Evolutionary conservation across 2,797 vertebrate species (phyloP).

Genomic region (Austrolebias charrua): DNA sequence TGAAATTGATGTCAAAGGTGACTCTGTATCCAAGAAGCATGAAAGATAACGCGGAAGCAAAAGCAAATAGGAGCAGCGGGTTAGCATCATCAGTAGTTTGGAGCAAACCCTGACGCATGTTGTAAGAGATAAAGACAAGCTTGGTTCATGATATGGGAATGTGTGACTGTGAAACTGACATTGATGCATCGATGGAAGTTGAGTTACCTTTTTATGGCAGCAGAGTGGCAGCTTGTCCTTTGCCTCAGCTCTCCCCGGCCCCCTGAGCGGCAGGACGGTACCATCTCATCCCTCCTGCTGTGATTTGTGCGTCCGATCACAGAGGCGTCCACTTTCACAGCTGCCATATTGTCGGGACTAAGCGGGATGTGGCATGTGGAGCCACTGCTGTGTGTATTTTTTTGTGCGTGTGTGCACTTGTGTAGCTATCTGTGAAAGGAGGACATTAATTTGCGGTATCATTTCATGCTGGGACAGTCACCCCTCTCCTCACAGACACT

Average conservation of each 20-base stretch:
- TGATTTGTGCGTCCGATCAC: slow-evolving; percentile 78
- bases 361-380: slow-evolving; percentile 67
- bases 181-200: slow-evolving; percentile 44
- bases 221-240: slow-evolving; percentile 73
- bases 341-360: slow-evolving; percentile 68
- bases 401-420: slow-evolving; percentile 42
- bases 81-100: slow-evolving; percentile 25
- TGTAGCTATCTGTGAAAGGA: slow-evolving; percentile 69
- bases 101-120: slow-evolving; percentile 15
- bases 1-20: slow-evolving; percentile 73
- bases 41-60: slow-evolving; percentile 55
- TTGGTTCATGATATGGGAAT: slow-evolving; percentile 20
- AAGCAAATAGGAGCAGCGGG: slow-evolving; percentile 42
- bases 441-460: slow-evolving; percentile 82
- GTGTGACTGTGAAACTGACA: slow-evolving; percentile 33
- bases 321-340: slow-evolving; percentile 75
- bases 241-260: slow-evolving; percentile 36
- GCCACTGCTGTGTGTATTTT: slow-evolving; percentile 53
- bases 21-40: slow-evolving; percentile 40
- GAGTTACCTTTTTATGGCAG: slow-evolving; percentile 33
- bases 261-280: slow-evolving; percentile 38
- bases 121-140: slow-evolving; percentile 31
- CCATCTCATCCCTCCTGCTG: slow-evolving; percentile 59
- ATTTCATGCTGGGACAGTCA: slow-evolving; percentile 72
- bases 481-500: slow-evolving; percentile 20